Evolutionary conservation across 2,113 vertebrate genomes (phyloP).

Genomic region (Indicator maculatus): DNA sequence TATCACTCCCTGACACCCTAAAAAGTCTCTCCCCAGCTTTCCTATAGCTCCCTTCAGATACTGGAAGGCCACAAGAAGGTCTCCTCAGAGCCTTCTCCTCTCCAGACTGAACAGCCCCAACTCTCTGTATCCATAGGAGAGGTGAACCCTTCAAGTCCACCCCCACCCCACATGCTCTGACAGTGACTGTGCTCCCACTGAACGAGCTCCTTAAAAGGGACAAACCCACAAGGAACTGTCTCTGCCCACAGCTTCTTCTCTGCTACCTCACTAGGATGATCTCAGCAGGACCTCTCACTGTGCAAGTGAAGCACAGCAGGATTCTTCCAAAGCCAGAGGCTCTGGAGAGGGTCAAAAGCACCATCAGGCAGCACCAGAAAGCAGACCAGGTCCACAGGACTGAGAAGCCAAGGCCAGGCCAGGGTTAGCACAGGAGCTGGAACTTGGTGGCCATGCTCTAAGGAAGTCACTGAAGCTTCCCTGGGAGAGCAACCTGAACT

Average conservation of each 20-base stretch:
- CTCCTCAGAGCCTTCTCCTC: too few relatives aligned
- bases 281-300: not conserved
- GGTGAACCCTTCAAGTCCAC: rapidly evolving
- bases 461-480: not conserved
- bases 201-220: not conserved
- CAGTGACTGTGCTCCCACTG: rapidly evolving
- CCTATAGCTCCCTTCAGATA: too few relatives aligned
- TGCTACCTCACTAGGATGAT: not conserved
- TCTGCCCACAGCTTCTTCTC: not conserved
- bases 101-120: too few relatives aligned
- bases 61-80: too few relatives aligned
- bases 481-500: not conserved
- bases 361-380: rapidly evolving
- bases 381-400: not conserved
- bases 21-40: too few relatives aligned
- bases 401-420: not conserved
- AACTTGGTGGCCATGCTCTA: not conserved
- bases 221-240: not conserved
- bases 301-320: not conserved
- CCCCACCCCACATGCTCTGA: not conserved
- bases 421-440: not conserved
- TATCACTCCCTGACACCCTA: too few relatives aligned
- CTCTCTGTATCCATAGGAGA: too few relatives aligned
- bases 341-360: not conserved
- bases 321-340: not conserved